Evolutionary conservation across 2,113 vertebrate species (phyloP).

Genomic region (Gambusia affinis): DNA sequence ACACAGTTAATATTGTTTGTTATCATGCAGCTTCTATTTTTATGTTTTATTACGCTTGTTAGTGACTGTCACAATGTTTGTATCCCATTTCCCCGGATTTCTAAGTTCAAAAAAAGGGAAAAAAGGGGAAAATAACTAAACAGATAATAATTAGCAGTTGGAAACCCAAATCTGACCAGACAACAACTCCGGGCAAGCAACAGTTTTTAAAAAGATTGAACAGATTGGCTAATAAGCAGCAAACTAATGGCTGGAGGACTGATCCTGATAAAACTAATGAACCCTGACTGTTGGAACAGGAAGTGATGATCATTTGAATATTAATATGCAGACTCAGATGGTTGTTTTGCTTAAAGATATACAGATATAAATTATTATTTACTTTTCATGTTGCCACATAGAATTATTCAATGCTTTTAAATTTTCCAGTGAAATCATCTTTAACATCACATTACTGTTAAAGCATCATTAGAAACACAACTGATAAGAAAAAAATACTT

Average conservation of each 20-base stretch:
- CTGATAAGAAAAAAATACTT: not conserved
- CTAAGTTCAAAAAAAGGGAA: not conserved
- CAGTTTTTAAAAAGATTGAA: not conserved
- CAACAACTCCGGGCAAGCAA: conserved; percentile 1
- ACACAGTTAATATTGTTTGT: not conserved
- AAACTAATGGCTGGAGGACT: conserved; percentile 1
- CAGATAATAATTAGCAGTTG: conserved; percentile 13
- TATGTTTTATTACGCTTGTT: not conserved
- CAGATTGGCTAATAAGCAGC: conserved; percentile 15
- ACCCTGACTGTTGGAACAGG: not conserved
- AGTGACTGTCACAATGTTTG: not conserved
- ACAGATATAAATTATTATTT: not conserved
- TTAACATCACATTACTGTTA: not conserved
- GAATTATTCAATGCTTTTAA: conserved; percentile 2
- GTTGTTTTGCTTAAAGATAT: conserved; percentile 3
- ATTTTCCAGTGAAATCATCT: not conserved
- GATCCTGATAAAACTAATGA: not conserved
- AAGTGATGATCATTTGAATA: conserved; percentile 29
- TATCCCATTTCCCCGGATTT: not conserved
- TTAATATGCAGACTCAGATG: not conserved
- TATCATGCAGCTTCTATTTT: not conserved
- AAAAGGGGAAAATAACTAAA: not conserved
- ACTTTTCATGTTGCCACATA: not conserved
- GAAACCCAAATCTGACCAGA: conserved; percentile 7
- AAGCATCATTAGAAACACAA: not conserved